Evolutionary conservation across 2,113 vertebrate genomes (phyloP).

Genomic region (Pycnonotus jocosus): DNA sequence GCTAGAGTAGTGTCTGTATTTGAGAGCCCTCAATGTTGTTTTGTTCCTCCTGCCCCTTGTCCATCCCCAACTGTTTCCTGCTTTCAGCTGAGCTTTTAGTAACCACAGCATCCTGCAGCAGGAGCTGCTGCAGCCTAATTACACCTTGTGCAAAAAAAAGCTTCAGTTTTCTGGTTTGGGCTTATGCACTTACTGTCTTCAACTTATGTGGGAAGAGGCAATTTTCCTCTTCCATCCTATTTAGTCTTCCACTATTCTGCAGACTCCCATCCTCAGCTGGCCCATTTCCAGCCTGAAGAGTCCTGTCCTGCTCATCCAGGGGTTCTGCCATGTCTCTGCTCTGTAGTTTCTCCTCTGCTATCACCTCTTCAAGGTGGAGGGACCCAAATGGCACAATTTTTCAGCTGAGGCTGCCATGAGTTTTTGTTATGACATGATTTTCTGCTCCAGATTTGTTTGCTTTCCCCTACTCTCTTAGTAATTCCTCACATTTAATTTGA

Average conservation of each 20-base stretch:
- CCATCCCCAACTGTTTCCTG: not conserved
- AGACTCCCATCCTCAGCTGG: not conserved
- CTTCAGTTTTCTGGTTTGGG: not conserved
- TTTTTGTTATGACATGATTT: not conserved
- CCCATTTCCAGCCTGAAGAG: not conserved
- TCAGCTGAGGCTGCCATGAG: not conserved
- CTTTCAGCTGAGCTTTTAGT: not conserved
- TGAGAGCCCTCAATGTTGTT: not conserved
- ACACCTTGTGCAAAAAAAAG: not conserved
- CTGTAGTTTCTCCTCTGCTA: not conserved
- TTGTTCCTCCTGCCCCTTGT: not conserved
- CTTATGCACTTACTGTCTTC: not conserved
- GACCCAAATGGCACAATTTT: not conserved
- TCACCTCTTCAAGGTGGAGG: not conserved
- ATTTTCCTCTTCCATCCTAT: not conserved
- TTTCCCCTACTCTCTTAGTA: not conserved
- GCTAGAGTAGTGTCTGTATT: not conserved
- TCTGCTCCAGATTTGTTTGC: not conserved
- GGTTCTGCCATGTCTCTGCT: not conserved
- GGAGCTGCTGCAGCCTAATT: conserved; percentile 1
- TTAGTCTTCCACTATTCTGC: not conserved
- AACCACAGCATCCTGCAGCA: not conserved
- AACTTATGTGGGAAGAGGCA: not conserved
- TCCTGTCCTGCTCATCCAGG: not conserved
- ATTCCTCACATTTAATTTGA: not conserved